Evolutionary conservation across 1,140 invertebrate genomes (phyloP).

Genomic region (Apis mellifera): Amel_HAv3.1 CM009932.2:7344001-7344500

Average conservation of each 20-base stretch:
- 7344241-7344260: not conserved
- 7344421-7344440: conserved; percentile 47
- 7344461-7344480: conserved; percentile 67
- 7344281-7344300: conserved; percentile 16
- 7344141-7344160: conserved; percentile 16
- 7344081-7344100: conserved; percentile 3
- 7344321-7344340: not conserved
- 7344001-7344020: not conserved
- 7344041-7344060: not conserved
- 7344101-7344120: conserved; percentile 15
- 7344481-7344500: conserved; percentile 57
- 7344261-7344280: not conserved
- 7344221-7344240: conserved; percentile 34
- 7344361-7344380: conserved; percentile 23
- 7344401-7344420: conserved; percentile 22
- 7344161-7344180: not conserved
- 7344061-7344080: not conserved
- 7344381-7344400: not conserved
- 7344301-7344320: conserved; percentile 8
- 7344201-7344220: conserved; percentile 15
- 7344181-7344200: not conserved
- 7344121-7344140: conserved; percentile 7
- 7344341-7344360: conserved; percentile 33
- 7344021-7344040: not conserved
- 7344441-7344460: conserved; percentile 55